Conservation (phyloP, 2,113 vertebrate genomes). For the Synodontis membranacea region DNA sequence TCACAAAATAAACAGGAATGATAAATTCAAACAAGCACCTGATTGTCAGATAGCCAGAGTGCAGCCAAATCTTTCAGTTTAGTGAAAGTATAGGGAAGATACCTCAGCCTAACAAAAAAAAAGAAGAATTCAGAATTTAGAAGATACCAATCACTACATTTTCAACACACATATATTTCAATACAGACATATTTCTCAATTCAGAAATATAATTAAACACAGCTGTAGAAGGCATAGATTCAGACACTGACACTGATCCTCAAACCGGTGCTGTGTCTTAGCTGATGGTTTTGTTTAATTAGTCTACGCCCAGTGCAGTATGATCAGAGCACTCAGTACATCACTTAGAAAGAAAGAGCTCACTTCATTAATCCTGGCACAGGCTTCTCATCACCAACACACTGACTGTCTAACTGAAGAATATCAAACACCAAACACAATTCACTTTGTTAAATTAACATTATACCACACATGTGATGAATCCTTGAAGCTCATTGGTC, state of each 20-base stretch:
- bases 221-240: background rate
- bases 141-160: background rate
- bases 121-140: background rate
- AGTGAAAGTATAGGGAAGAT: slow-evolving; percentile 96
- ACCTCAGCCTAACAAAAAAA: slow-evolving; percentile 83
- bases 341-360: slow-evolving; percentile 49
- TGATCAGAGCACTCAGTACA: slow-evolving; percentile 32
- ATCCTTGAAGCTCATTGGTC: background rate
- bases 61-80: slow-evolving; percentile 98
- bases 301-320: slow-evolving; percentile 36
- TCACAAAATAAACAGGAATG: background rate
- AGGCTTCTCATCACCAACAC: slow-evolving; percentile 17
- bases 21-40: slow-evolving; percentile 75
- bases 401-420: background rate
- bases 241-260: slow-evolving; percentile 7
- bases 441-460: background rate
- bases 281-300: slow-evolving; percentile 45
- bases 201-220: background rate
- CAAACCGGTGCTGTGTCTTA: slow-evolving; percentile 37
- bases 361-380: slow-evolving; percentile 44
- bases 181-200: background rate
- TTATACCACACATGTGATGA: background rate
- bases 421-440: slow-evolving; percentile 27
- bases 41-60: slow-evolving; percentile 99
- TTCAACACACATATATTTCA: background rate